phyloP scores from a whole-genome alignment of 2,113 vertebrate genomes.

The Anolis carolinensis region DNA sequence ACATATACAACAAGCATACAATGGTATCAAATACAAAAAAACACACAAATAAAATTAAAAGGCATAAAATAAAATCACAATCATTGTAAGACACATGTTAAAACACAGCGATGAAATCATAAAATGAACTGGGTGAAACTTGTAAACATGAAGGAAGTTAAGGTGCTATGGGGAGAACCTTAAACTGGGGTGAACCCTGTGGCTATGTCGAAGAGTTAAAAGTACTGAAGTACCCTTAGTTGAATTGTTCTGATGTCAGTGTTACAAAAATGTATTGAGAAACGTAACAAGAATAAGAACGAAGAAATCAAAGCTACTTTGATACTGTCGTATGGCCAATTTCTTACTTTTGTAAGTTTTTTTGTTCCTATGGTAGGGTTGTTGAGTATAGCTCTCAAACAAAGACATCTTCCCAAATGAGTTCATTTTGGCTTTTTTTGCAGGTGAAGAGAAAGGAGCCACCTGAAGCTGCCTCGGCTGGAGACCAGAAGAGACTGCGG shows the following conservation, averaged over 20 bases:
- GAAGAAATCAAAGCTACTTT: neutral
- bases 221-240: neutral
- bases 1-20: no score
- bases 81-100: no score
- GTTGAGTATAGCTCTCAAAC: neutral
- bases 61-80: no score
- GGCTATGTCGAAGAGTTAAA: no score
- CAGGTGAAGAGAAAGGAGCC: constrained; percentile 98
- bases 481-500: constrained; percentile 92
- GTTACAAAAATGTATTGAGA: neutral
- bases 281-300: neutral
- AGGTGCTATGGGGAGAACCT: no score
- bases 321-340: neutral
- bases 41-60: no score
- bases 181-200: no score
- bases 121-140: no score
- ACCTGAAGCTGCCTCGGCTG: constrained; percentile 83
- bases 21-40: no score
- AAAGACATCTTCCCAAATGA: neutral
- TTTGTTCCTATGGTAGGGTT: neutral
- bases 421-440: neutral
- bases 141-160: no score
- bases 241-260: neutral
- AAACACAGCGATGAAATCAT: no score
- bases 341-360: neutral